Evolutionary conservation across 2,888 invertebrate genomes (phyloP), one percentile per base, ranked within the genome.

Genomic region (Brachypterus glaber): DNA sequence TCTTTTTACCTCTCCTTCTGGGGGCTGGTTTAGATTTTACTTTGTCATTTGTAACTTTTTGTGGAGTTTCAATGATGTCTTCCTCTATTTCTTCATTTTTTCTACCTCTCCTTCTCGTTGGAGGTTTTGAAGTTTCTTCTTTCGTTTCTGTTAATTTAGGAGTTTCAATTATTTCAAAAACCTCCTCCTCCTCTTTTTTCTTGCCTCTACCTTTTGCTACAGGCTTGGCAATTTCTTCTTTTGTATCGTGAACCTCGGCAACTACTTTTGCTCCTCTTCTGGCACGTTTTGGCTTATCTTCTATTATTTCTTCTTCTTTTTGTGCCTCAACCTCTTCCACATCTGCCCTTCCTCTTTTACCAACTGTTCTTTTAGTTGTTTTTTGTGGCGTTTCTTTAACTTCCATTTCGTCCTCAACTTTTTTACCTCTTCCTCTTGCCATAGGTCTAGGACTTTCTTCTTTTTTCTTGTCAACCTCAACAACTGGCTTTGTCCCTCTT

Each of bases 1-100:
- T 17, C 27, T 37, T 40, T n/a, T 17, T 21, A 29, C 24, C 27
- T 12, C 24, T 30, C 24, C 35, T 37, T 4, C 21, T 13, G 18
- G 26, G 33, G 3, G 33, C 33, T 18, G 33, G 2, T 25, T 37
- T 12, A 17, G 31, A n/a, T n/a, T n/a, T 30, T 8, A 12, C 21
- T n/a, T 33, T 12, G 24, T 31, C 16, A 7, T 31, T 31, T 16
- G 3, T 15, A 11, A 8, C 7, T 30, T 30, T 30, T 11, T 16
- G n/a, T n/a, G n/a, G n/a, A n/a, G n/a, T n/a, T n/a, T n/a, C n/a
- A n/a, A n/a, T n/a, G n/a, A n/a, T n/a, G n/a, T n/a, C n/a, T n/a
- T n/a, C n/a, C n/a, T n/a, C n/a, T n/a, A n/a, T n/a, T n/a, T n/a
- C n/a, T n/a, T n/a, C n/a, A n/a, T n/a, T n/a, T n/a, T n/a, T n/a